phyloP scores from a whole-genome alignment of 1,140 invertebrate species.

The Anastrepha obliqua region DNA sequence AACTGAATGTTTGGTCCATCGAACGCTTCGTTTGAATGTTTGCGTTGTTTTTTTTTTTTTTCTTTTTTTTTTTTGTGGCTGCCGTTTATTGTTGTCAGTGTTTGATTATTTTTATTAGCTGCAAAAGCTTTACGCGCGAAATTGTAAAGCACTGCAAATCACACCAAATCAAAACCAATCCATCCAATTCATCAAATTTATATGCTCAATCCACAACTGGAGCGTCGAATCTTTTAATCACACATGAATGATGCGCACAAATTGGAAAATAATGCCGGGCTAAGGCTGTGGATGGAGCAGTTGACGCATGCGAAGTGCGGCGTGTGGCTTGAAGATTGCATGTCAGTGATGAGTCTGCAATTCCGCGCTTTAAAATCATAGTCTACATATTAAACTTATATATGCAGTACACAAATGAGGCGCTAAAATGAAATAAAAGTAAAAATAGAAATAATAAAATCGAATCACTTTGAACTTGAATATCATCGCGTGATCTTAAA shows the following conservation, averaged over 20 bases:
- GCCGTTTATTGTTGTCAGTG: neutral
- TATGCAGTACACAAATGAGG: too few relatives aligned
- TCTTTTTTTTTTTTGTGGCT: neutral
- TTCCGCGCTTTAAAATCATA: neutral
- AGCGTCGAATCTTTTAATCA: conserved; percentile 16
- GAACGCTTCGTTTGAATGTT: neutral
- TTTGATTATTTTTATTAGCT: neutral
- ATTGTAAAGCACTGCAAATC: conserved; percentile 39
- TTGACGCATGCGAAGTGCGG: neutral
- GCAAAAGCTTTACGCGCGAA: conserved; percentile 26
- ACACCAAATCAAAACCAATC: conserved; percentile 16
- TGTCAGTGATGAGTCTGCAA: conserved; percentile 2
- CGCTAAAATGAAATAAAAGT: too few relatives aligned
- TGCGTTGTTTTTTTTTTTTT: conserved; percentile 33
- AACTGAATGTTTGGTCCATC: conserved; percentile 32
- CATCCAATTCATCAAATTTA: conserved; percentile 26
- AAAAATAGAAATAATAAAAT: neutral
- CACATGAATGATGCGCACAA: conserved; percentile 34
- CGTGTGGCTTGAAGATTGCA: neutral
- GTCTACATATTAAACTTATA: too few relatives aligned
- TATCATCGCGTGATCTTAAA: neutral
- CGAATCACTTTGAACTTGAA: conserved; percentile 24
- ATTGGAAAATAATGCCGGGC: conserved; percentile 5
- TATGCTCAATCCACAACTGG: neutral
- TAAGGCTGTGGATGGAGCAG: too few relatives aligned